Conservation (phyloP, 2,888 invertebrate species). For the Parnassius orleans region DNA sequence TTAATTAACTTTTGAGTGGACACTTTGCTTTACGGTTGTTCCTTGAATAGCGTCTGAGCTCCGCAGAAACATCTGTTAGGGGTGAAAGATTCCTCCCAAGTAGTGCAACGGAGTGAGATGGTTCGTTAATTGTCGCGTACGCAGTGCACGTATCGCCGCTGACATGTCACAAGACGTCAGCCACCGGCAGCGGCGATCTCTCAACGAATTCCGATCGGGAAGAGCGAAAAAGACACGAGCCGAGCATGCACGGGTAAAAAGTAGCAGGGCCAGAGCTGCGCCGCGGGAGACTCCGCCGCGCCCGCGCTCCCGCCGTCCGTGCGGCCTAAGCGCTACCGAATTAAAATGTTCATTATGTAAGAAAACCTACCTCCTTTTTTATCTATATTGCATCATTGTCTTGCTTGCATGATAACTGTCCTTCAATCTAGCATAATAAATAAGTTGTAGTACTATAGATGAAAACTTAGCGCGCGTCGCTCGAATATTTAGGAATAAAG, state of each 20-base stretch:
- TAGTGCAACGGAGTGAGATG: constrained; percentile 54
- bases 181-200: constrained; percentile 79
- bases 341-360: constrained; percentile 50
- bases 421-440: constrained; percentile 4
- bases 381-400: not conserved
- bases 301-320: constrained; percentile 40
- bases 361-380: constrained; percentile 4
- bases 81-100: constrained; percentile 52
- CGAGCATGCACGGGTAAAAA: constrained; percentile 73
- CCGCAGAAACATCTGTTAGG: constrained; percentile 51
- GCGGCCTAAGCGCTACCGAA: constrained; percentile 40
- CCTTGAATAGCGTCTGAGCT: constrained; percentile 62
- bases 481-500: constrained; percentile 27
- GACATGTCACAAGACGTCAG: constrained; percentile 79
- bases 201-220: constrained; percentile 77
- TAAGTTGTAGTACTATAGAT: not conserved
- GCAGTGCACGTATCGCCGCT: constrained; percentile 71
- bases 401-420: not conserved
- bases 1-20: constrained; percentile 56
- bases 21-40: constrained; percentile 65
- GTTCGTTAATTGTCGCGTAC: constrained; percentile 75
- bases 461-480: constrained; percentile 6
- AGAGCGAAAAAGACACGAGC: constrained; percentile 81
- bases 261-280: constrained; percentile 59
- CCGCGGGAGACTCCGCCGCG: constrained; percentile 62